Percentiles rank a stretch among this genome's conserved stretches.
phyloP scores from a whole-genome alignment of 2,113 vertebrate species.

The Phodopus roborovskii region DNA sequence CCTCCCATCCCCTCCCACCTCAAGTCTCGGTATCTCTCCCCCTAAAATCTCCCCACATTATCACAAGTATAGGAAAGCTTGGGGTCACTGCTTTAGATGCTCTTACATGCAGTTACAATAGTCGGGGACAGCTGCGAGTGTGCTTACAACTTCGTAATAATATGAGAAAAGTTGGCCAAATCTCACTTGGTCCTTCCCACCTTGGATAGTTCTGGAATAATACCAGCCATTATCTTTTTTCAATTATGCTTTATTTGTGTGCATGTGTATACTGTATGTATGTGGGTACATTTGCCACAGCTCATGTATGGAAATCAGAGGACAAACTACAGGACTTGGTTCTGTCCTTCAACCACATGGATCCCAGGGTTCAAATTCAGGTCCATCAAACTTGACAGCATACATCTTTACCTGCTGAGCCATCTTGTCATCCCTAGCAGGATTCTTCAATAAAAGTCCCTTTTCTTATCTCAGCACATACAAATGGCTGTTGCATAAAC shows the following conservation, averaged over 20 bases:
- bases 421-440: background rate
- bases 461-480: slow-evolving; percentile 29
- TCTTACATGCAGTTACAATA: slow-evolving; percentile 37
- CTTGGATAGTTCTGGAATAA: slow-evolving; percentile 39
- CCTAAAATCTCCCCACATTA: slow-evolving; percentile 50
- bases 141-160: slow-evolving; percentile 30
- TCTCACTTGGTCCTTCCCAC: slow-evolving; percentile 11
- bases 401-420: background rate
- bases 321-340: background rate
- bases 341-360: too few relatives aligned
- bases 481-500: slow-evolving; percentile 1
- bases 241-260: background rate
- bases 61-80: slow-evolving; percentile 46
- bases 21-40: background rate
- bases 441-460: slow-evolving; percentile 48
- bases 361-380: background rate
- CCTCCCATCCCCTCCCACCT: background rate
- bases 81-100: background rate
- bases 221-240: background rate
- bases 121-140: background rate
- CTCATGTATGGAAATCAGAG: background rate
- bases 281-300: background rate
- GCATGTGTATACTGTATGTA: background rate
- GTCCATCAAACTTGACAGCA: background rate
- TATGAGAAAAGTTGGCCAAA: slow-evolving; percentile 53